Evolutionary conservation across 2,888 invertebrate species (phyloP), one percentile per base, ranked within the genome.

Genomic region (Dorcus hopei): DNA sequence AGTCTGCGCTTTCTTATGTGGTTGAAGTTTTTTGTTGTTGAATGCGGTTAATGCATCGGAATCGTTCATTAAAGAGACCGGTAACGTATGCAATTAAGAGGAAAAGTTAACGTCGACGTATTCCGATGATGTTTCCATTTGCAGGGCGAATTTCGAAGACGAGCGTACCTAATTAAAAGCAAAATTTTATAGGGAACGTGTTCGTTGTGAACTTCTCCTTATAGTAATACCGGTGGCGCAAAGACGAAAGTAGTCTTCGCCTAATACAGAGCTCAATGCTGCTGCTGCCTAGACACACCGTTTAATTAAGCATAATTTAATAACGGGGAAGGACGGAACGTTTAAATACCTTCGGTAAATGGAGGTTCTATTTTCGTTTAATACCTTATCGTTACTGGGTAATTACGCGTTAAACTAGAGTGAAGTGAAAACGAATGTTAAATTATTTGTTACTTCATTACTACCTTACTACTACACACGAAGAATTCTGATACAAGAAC

Each of bases 211-310:
- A 14, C 64, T 68, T 69, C 70, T 65, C 61, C 62, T 65, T 70
- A 70, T 66, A 70, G 68, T 60, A 68, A 72, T 67, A 70, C 71
- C 67, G 63, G 71, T 74, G 72, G 72, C 72, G 73, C 72, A 73
- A 70, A 66, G 68, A 67, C 65, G 63, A 65, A 64, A 66, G 68
- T 68, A 62, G 73, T 68, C 70, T 68, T 72, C 65, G 69, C 73
- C 73, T 71, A 74, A 72, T 72, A 72, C 52, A 62, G 64, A 33
- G 26, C 53, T 53, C 61, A 49, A 54, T 48, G 54, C 49, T 23
- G 55, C 54, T 57, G 58, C 45, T 49, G 54, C 54, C 43, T 45
- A 52, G 49, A 57, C 61, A 7, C 26, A 64, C 61, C 50, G 62
- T 62, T 64, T 64, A 62, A 64, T 64, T 64, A 64, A 61, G 58